phyloP scores from a whole-genome alignment of 2,888 invertebrate genomes.

The Anaspis maculata region DNA sequence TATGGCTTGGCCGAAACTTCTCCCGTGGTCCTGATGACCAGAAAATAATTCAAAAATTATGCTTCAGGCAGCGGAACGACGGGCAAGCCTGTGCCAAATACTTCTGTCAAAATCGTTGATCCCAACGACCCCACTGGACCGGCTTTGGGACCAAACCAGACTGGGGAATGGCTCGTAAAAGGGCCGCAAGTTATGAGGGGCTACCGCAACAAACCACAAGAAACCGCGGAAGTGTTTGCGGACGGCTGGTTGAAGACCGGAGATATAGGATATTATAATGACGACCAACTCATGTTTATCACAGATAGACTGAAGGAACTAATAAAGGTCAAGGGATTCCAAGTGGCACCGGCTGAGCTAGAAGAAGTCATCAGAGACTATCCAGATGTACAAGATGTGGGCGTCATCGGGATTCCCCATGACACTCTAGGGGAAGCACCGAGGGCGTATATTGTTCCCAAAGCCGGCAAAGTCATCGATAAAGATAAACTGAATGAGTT shows the following conservation, averaged over 20 bases:
- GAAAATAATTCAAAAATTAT: slow-evolving; percentile 59
- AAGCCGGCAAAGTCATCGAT: slow-evolving; percentile 39
- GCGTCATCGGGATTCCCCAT: slow-evolving; percentile 62
- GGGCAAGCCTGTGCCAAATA: slow-evolving; percentile 52
- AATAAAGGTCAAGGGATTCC: slow-evolving; percentile 58
- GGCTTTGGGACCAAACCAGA: slow-evolving; percentile 51
- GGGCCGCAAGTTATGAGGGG: slow-evolving; percentile 75
- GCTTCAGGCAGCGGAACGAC: slow-evolving; percentile 39
- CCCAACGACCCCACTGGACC: slow-evolving; percentile 33
- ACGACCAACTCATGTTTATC: slow-evolving; percentile 54
- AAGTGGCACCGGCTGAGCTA: slow-evolving; percentile 35
- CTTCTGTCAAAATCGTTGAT: slow-evolving; percentile 53
- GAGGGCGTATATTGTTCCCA: slow-evolving; percentile 56
- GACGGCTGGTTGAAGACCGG: slow-evolving; percentile 66
- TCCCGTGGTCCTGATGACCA: slow-evolving; percentile 45
- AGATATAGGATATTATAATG: slow-evolving; percentile 56
- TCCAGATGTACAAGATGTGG: slow-evolving; percentile 65
- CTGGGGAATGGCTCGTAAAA: slow-evolving; percentile 59
- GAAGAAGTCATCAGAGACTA: slow-evolving; percentile 53
- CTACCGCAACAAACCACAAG: slow-evolving; percentile 62
- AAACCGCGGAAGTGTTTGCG: slow-evolving; percentile 56
- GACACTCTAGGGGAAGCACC: slow-evolving; percentile 60
- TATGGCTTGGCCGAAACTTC: slow-evolving; percentile 70
- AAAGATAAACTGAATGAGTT: slow-evolving; percentile 51
- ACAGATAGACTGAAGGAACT: slow-evolving; percentile 68